Evolutionary conservation across 2,113 vertebrate species (phyloP).

Genomic region (Stigmatopora nigra): DNA sequence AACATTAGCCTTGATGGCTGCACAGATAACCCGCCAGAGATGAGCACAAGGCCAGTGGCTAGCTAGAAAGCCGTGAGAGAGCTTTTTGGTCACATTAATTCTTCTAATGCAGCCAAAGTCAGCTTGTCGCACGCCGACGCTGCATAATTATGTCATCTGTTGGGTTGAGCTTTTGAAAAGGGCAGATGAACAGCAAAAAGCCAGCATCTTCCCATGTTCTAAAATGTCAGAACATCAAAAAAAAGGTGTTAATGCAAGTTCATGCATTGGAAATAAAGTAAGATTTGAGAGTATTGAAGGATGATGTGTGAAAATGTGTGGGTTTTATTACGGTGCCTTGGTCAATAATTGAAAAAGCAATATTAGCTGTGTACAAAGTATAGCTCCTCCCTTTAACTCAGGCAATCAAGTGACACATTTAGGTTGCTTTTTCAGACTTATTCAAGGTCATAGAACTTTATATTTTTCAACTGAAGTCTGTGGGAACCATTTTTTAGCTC

Average conservation of each 20-base stretch:
- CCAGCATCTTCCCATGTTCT: constrained; percentile 8
- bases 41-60: constrained; percentile 34
- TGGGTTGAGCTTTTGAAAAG: constrained; percentile 29
- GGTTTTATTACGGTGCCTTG: neutral
- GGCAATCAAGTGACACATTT: neutral
- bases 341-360: neutral
- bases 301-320: neutral
- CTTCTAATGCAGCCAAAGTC: constrained; percentile 45
- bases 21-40: constrained; percentile 29
- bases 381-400: neutral
- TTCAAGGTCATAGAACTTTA: neutral
- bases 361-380: neutral
- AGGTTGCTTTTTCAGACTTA: neutral
- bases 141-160: constrained; percentile 62
- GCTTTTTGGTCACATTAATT: constrained; percentile 59
- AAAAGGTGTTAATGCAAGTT: constrained; percentile 32
- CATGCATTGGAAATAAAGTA: constrained; percentile 1
- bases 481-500: too few species aligned
- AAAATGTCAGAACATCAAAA: constrained; percentile 26
- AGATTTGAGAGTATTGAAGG: constrained; percentile 12
- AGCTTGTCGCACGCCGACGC: constrained; percentile 54
- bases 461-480: neutral
- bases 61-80: constrained; percentile 42
- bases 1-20: constrained; percentile 45
- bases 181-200: neutral